These are phyloP conservation scores for Melinaea marsaeus DNA, from an alignment of 2,888 invertebrate genomes.

Conservation along the genomic window DNA sequence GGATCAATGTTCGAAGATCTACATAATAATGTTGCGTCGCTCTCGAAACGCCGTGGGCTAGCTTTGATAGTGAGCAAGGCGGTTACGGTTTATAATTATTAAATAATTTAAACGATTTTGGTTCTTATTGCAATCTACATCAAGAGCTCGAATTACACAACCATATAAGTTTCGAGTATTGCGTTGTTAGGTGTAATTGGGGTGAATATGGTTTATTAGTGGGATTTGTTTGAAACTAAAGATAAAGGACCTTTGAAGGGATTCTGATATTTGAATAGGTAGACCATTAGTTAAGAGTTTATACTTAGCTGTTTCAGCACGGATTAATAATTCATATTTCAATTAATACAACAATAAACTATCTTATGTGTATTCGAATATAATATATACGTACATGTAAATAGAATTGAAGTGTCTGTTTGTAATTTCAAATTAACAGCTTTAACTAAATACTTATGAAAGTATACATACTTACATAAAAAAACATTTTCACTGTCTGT, in stretches of 20 bases:
- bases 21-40: constrained; percentile 23
- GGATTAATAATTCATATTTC: constrained; percentile 37
- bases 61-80: constrained; percentile 19
- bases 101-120: constrained; percentile 8
- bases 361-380: not conserved
- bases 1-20: constrained; percentile 17
- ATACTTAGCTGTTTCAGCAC: constrained; percentile 32
- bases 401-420: too few species aligned
- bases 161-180: not conserved
- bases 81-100: constrained; percentile 22
- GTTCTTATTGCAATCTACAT: not conserved
- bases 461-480: too few species aligned
- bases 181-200: constrained; percentile 46
- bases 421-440: too few species aligned
- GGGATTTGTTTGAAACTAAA: constrained; percentile 54
- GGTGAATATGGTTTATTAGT: constrained; percentile 52
- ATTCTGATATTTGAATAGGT: constrained; percentile 49
- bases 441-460: too few species aligned
- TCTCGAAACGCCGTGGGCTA: constrained; percentile 25
- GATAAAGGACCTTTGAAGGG: constrained; percentile 52
- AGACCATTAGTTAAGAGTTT: constrained; percentile 45
- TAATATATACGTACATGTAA: not conserved
- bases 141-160: constrained; percentile 6
- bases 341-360: constrained; percentile 17
- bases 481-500: too few species aligned